Evolutionary conservation across 2,113 vertebrate species (phyloP).

Genomic region (Sitta europaea): DNA sequence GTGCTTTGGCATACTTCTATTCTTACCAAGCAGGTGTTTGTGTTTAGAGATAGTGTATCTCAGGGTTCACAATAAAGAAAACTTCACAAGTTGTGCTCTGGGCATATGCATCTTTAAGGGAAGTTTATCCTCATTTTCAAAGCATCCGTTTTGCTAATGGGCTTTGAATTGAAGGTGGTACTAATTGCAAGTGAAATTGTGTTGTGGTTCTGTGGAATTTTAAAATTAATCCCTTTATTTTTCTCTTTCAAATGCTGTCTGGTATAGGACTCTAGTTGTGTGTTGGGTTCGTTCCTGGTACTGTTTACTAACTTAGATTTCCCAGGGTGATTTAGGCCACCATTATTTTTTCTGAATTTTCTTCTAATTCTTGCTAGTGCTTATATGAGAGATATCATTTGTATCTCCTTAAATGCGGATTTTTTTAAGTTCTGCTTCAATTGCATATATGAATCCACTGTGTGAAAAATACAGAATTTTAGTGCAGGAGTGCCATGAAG

Average conservation of each 20-base stretch:
- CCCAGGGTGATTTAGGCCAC: accelerated
- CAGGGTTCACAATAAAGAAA: background rate
- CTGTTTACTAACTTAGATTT: background rate
- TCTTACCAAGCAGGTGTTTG: background rate
- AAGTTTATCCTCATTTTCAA: background rate
- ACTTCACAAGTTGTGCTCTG: background rate
- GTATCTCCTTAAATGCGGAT: background rate
- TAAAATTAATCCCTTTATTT: background rate
- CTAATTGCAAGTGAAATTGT: background rate
- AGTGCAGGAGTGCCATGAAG: background rate
- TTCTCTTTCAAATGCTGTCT: background rate
- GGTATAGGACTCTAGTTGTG: background rate
- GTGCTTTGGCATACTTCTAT: background rate
- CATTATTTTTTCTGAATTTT: background rate
- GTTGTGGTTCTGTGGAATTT: background rate
- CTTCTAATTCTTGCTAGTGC: background rate
- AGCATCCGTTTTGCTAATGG: background rate
- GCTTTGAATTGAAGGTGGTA: background rate
- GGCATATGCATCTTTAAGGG: background rate
- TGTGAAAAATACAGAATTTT: background rate
- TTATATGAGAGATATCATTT: background rate
- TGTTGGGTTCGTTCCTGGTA: background rate
- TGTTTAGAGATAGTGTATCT: background rate
- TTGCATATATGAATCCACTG: background rate
- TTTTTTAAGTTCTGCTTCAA: background rate